Evolutionary conservation across 2,113 vertebrate species (phyloP).

Genomic region (Uria lomvia): DNA sequence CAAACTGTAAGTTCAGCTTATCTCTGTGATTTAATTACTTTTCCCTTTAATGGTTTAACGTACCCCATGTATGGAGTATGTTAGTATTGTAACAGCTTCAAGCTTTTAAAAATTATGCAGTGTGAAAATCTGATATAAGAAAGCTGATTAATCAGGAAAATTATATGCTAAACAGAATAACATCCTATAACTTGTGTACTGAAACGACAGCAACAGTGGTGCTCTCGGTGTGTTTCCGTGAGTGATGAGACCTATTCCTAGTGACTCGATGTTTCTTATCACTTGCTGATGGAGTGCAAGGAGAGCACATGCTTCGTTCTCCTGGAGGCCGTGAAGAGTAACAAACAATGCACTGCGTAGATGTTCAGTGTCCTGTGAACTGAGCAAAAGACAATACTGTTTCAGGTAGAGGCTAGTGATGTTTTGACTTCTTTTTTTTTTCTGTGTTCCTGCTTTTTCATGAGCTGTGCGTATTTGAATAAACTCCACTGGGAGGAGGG

Average conservation of each 20-base stretch:
- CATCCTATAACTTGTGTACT: background rate
- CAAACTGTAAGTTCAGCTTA: constrained; percentile 84
- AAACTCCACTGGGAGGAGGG: background rate
- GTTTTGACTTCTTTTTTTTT: background rate
- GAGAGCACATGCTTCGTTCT: background rate
- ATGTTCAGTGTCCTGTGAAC: background rate
- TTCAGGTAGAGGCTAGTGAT: background rate
- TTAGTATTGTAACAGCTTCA: background rate
- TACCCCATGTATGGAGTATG: background rate
- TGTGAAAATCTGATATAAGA: background rate
- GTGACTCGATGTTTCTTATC: background rate
- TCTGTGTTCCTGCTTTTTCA: background rate
- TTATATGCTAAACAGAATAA: background rate
- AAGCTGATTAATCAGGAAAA: background rate
- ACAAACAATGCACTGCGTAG: background rate
- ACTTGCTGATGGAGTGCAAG: background rate
- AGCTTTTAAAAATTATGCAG: background rate
- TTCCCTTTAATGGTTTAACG: background rate
- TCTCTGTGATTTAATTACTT: background rate
- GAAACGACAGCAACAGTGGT: background rate
- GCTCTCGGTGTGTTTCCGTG: background rate
- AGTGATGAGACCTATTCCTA: background rate
- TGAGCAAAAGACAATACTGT: background rate
- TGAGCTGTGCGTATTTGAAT: background rate
- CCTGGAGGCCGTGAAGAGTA: background rate